Base-by-base conservation (phyloP, 1,140 invertebrate species). In the Neomicropteryx cornuta region DNA sequence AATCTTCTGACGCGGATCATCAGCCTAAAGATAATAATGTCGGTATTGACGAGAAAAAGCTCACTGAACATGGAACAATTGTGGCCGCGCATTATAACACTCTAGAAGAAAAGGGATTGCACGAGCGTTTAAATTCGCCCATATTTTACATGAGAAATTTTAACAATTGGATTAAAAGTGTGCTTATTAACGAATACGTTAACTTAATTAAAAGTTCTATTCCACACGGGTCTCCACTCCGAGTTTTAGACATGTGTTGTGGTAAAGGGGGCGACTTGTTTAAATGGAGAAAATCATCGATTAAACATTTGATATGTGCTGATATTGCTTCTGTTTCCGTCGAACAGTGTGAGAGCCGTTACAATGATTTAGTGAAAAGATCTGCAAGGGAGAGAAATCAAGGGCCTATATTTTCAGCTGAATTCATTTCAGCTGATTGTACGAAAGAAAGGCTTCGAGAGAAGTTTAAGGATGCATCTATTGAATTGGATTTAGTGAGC, bases 101-200 rank as follows among this genome's bases (percentile, higher is more conserved):
- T 23, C 52, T 90, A 3, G 73, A 82, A 60, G 85, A 97, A 41
- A 80, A 80, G 45, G 90, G 88, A 0, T 56, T 89, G 5, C 73
- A 71, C 30, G 76, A 80, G 43, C 68, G 96, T 33, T 79, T 75
- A 42, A 76, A 89, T 51, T 96, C 92, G 27, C 76, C 86, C 17
- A 98, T 99, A 45, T 83, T 91, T 51, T 83, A 87, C 53, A 73
- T 98, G 66, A 73, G 96, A 45, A 98, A 97, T 65, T 96, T 97
- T 55, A 98, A 99, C 60, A 99, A 99, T 62, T 99, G 95, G 95
- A 82, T 97, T 5, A 99, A 99, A 68, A 68, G 87, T 60, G 87
- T 92, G 68, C 66, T 96, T 1, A 97, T 99, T 49, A 76, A 75
- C 53, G 76, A 84, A 55, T 82, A 79, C 52, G 57, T 79, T 33